Base-by-base conservation (phyloP, 2,888 invertebrate genomes). In the Thera britannica region DNA sequence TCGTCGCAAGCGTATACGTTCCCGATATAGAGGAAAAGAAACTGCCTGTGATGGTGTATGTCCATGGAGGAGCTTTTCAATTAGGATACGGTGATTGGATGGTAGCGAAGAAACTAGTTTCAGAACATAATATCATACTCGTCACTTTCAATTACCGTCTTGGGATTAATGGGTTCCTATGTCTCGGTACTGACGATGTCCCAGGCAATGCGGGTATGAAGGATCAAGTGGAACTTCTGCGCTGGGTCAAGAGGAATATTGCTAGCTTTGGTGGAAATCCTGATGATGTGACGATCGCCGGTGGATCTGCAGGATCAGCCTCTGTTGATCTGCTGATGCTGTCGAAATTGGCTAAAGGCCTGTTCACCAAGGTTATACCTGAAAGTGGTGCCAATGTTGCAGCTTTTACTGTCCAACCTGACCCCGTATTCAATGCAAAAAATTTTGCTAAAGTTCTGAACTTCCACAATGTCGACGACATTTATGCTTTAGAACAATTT, bases 41-140 rank as follows among this genome's bases (percentile, higher is more conserved):
- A 35, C 68, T 87, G 3, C 87, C 93, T 3, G 94, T 94, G 0
- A 70, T 93, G 44, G 87, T 94, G 8, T 78, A 82, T 55, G 79
- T 94, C 2, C 94, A 94, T 57, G 93, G 92, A 12, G 94, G 94
- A 8, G 90, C 83, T 2, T 93, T 83, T 67, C 79, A 86, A 74
- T 56, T 80, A 1, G 93, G 92, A 2, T 80, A 64, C 51, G 88
- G 90, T 0, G 78, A 85, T 65, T 46, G 11, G 48, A 71, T 67
- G 46, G 73, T 76, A 49, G 79, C 79, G 2, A 81, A 74, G 41
- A 82, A 81, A 64, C 65, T 89, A 9, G 78, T 81, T 0, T 68
- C 69, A 2, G 75, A 72, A 1, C 78, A 83, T 48, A 71, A 86
- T 74, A 61, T 88, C 0, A 80, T 89, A 58, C 72, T 74, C 7